Base-by-base conservation (phyloP, 2,888 invertebrate genomes). In the Chironomus tentans region DNA sequence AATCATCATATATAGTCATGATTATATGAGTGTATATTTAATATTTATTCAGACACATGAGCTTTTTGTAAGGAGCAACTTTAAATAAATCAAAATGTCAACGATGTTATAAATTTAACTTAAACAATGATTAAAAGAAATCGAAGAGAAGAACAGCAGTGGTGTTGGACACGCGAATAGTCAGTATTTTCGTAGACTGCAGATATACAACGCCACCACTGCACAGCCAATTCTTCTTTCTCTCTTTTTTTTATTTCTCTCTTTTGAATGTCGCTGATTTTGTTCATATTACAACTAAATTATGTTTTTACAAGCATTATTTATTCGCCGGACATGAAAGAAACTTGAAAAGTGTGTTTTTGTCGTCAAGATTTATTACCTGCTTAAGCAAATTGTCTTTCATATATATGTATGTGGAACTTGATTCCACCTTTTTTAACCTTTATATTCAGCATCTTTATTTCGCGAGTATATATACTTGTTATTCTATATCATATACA, bases 201-300 rank as follows among this genome's bases (percentile, higher is more conserved):
- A 12, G 15, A n/a, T 22, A 65, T 65, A 4, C 21, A 13, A 65
- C 21, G 21, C 13, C 13, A 12, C 24, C 65, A 24, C 65, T 65
- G 65, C 21, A 0, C 24, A 3, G 13, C 24, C 21, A 4, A 22
- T 18, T 62, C 62, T 6, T n/a, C 50, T 50, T 56, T 15, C n/a
- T 24, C 24, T 7, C 38, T 38, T 2, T 38, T 10, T 38, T 38
- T 56, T 15, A 24, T 24, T 65, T 7, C 38, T 38, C 10, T 38
- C 38, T 38, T 38, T 38, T 38, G 38, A 38, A 38, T 38, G 38
- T 38, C 22, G 21, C 65, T 24, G 22, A 21, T 12, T 65, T 74
- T 74, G 47, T 74, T 74, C 74, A 74, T 47, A 74, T 74, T 74
- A 74, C 74, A 74, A 74, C 74, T 74, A 62, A 74, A 74, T 74